Conservation (phyloP, 92 coral and sea anemone species). For the Chrysogorgia sp. region DNA sequence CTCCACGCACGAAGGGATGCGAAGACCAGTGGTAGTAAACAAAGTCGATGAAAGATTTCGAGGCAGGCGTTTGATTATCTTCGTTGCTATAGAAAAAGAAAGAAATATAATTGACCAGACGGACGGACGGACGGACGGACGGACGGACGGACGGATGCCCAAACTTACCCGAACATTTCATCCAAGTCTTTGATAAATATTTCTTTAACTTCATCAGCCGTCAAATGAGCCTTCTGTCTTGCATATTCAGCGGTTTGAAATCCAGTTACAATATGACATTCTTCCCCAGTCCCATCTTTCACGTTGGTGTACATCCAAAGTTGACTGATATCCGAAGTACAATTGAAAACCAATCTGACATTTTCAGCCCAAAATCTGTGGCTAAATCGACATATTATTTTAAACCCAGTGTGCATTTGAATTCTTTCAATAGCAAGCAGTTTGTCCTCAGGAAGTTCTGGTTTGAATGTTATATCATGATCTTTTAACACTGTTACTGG, state of each 20-base stretch:
- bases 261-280: constrained; percentile 86
- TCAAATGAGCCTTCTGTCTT: constrained; percentile 65
- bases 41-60: constrained; percentile 61
- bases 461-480: constrained; percentile 74
- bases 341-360: constrained; percentile 13
- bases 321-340: constrained; percentile 60
- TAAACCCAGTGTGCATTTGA: constrained; percentile 80
- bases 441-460: constrained; percentile 71
- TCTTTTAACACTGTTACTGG: constrained; percentile 89
- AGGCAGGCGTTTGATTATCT: constrained; percentile 66
- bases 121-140: not conserved
- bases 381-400: constrained; percentile 83
- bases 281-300: constrained; percentile 60
- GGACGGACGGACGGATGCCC: not conserved
- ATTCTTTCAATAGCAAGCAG: constrained; percentile 71
- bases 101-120: not conserved
- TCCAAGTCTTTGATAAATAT: constrained; percentile 79
- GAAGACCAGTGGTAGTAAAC: constrained; percentile 91
- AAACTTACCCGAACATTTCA: constrained; percentile 79
- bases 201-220: constrained; percentile 66
- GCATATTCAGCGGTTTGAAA: constrained; percentile 84
- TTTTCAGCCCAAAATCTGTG: constrained; percentile 77
- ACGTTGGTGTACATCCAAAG: constrained; percentile 89
- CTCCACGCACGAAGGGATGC: constrained; percentile 90
- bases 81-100: constrained; percentile 47